A percentile compares a stretch with the other conserved stretches of the same genome.
These are phyloP conservation scores for Alosa alosa DNA, from an alignment of 2,113 vertebrate genomes.

Conservation along the genomic window DNA sequence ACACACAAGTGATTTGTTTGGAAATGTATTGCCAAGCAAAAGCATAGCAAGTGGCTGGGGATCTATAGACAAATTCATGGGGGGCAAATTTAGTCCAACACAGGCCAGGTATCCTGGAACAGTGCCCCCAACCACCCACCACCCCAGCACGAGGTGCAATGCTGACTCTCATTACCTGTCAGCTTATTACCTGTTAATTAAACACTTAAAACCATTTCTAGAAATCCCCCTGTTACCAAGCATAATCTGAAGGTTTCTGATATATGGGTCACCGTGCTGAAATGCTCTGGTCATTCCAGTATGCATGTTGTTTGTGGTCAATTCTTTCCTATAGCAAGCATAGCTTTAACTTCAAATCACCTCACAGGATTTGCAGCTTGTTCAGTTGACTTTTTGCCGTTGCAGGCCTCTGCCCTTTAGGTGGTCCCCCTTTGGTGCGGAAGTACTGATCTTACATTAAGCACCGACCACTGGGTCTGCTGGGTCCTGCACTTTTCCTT, in stretches of 20 bases:
- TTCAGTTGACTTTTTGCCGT: not conserved
- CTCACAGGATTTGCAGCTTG: not conserved
- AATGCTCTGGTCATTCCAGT: not conserved
- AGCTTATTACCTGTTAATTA: no score
- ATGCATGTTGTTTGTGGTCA: not conserved
- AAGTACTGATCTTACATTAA: slow-evolving; percentile 4
- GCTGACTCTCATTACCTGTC: no score
- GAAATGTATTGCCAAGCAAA: no score
- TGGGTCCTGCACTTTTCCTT: slow-evolving; percentile 27
- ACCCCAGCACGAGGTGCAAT: no score
- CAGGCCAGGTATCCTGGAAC: no score
- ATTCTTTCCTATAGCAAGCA: not conserved
- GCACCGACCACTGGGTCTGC: slow-evolving; percentile 15
- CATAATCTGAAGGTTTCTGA: not conserved
- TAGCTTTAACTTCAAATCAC: not conserved
- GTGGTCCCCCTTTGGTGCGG: not conserved
- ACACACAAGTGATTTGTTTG: no score
- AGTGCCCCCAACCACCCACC: no score
- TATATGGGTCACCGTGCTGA: not conserved
- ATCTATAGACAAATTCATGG: no score
- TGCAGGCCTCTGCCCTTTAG: not conserved
- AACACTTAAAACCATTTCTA: not conserved
- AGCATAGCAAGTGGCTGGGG: no score
- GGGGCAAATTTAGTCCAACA: no score
- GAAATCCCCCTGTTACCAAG: no score